Evolutionary conservation across 2,797 vertebrate species (phyloP).

Genomic region (Pseudochirops cupreus): DNA sequence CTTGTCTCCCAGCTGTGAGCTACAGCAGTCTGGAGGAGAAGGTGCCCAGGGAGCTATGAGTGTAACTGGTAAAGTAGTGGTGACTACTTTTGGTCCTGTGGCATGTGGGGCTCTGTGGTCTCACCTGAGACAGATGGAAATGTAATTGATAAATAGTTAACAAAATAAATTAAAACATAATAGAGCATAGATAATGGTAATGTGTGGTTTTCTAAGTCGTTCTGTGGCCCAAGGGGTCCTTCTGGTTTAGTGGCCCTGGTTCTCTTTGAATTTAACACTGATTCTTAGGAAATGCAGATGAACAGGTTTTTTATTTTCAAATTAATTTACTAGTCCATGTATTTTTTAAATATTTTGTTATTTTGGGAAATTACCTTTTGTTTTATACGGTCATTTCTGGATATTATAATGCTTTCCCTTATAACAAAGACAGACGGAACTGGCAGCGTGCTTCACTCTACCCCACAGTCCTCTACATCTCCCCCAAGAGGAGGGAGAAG

Average conservation of each 20-base stretch:
- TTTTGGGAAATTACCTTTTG: neutral
- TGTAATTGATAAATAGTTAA: neutral
- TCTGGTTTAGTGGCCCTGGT: neutral
- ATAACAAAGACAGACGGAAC: neutral
- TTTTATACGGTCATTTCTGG: neutral
- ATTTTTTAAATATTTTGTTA: neutral
- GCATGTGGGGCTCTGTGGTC: neutral
- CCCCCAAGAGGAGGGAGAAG: neutral
- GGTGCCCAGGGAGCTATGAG: neutral
- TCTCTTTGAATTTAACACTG: neutral
- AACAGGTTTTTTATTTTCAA: neutral
- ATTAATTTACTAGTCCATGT: neutral
- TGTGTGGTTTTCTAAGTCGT: neutral
- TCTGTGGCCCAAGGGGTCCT: neutral
- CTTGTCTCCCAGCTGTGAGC: neutral
- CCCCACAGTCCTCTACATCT: accelerated
- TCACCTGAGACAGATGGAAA: neutral
- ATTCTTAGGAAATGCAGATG: no score
- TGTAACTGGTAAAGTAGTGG: neutral
- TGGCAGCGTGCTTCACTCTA: neutral
- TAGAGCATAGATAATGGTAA: neutral
- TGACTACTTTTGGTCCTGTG: neutral
- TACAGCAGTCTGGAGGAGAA: neutral
- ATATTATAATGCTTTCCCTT: neutral
- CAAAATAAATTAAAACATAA: neutral